Conservation (phyloP, 1,140 invertebrate genomes). For the Apis laboriosa region DNA sequence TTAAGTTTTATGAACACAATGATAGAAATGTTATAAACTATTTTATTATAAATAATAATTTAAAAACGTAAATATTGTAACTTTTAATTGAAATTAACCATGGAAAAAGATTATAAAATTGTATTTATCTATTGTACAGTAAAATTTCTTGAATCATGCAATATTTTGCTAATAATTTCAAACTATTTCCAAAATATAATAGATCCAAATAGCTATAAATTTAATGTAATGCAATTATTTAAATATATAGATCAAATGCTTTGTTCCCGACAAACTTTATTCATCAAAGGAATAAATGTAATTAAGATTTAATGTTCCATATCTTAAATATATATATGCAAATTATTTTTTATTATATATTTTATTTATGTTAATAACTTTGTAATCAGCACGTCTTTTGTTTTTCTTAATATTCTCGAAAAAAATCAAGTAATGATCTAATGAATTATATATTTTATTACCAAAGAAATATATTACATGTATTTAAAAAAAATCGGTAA, state of each 20-base stretch:
- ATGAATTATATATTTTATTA: conserved; percentile 12
- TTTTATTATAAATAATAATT: conserved; percentile 24
- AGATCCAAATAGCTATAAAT: conserved; percentile 10
- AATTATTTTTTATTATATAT: conserved; percentile 11
- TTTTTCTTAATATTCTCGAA: background rate
- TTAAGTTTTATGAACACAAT: conserved; percentile 21
- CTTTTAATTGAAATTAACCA: conserved; percentile 8
- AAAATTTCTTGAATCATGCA: conserved; percentile 2
- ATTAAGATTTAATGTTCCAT: conserved; percentile 34
- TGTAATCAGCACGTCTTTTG: background rate
- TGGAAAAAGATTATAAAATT: background rate
- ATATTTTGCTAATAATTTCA: conserved; percentile 18
- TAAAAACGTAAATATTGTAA: background rate
- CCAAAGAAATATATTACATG: conserved; percentile 6
- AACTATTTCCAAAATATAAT: background rate
- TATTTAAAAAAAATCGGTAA: conserved; percentile 2
- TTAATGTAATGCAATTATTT: conserved; percentile 26
- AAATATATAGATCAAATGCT: conserved; percentile 2
- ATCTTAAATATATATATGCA: conserved; percentile 6
- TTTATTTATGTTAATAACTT: conserved; percentile 30
- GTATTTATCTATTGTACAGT: conserved; percentile 16
- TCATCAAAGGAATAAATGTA: conserved; percentile 47
- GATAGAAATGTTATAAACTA: background rate
- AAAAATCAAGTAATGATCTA: background rate
- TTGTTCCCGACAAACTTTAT: background rate